Evolutionary conservation across 2,113 vertebrate species (phyloP).

Genomic region (Tupaia chinensis): DNA sequence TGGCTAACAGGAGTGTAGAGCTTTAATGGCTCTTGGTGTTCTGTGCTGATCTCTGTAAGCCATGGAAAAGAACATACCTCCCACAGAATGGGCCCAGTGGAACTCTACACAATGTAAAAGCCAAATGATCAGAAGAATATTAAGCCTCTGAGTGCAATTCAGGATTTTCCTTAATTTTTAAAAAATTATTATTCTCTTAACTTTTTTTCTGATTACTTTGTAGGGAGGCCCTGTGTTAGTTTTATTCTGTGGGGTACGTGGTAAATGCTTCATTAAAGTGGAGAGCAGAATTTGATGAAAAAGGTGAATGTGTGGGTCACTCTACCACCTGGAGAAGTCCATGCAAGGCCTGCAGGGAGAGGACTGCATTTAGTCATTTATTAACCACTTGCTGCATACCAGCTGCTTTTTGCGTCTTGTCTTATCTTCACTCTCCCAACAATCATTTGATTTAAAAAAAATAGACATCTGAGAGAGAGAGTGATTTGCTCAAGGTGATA

Average conservation of each 20-base stretch:
- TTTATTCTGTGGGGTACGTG: not conserved
- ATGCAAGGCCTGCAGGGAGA: not conserved
- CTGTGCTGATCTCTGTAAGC: not conserved
- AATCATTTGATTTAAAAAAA: not conserved
- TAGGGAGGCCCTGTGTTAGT: not conserved
- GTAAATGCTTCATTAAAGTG: not conserved
- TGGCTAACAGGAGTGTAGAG: not conserved
- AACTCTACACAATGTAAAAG: not conserved
- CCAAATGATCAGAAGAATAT: not conserved
- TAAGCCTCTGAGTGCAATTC: not conserved
- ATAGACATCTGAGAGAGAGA: not conserved
- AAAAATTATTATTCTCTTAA: not conserved
- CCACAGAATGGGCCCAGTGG: not conserved
- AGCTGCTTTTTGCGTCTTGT: not conserved
- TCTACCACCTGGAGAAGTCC: not conserved
- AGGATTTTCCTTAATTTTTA: not conserved
- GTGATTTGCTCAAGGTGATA: not conserved
- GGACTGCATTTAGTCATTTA: not conserved
- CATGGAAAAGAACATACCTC: not conserved
- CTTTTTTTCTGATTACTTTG: not conserved
- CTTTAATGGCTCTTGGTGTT: not conserved
- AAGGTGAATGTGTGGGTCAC: no score
- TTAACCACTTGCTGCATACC: not conserved
- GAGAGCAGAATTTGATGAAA: not conserved
- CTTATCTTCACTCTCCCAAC: not conserved